Evolutionary conservation across 2,113 vertebrate genomes (phyloP), one percentile per base, ranked within the genome.

Genomic region (Tichodroma muraria): DNA sequence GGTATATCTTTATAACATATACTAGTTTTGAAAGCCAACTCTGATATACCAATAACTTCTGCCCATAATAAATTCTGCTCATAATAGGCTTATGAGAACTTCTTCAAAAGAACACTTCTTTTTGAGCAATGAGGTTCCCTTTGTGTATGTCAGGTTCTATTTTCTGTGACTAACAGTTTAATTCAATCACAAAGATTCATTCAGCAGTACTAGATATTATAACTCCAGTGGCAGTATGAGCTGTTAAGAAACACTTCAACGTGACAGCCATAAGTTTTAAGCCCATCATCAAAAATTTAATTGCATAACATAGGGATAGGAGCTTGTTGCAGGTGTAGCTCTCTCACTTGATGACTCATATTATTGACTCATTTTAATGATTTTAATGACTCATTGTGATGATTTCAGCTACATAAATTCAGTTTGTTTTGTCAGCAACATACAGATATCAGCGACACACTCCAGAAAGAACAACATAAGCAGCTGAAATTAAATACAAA

Each of bases 281-380:
- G 31, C 53, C n/a, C 66, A 30, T 94, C 68, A 89, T 57, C 79
- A 92, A 78, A 81, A 88, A 86, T 57, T 71, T 63, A 85, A 44
- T 85, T 92, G 80, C 35, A 8, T 80, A 94, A 90, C 42, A 9
- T 2, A 69, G 24, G 50, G 44, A 68, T n/a, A 87, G 68, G 59
- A 89, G 25, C 52, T 92, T 17, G 65, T 80, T 81, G 68, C 71
- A 91, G 76, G 83, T 95, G 72, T 73, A 63, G 68, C 33, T 50
- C 19, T 76, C 37, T 80, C 33, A 24, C 11, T 86, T 30, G 77
- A 47, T 97, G 96, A 97, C 69, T 97, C 96, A 96, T 23, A 59
- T 96, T 81, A 86, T 95, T 96, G 94, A 97, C 92, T 95, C 95
- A 94, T 89, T 95, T 96, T 95, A 96, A 85, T 94, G 92, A 60